Base-by-base conservation (phyloP, 2,113 vertebrate species). In the Nansenia antarctica region DNA sequence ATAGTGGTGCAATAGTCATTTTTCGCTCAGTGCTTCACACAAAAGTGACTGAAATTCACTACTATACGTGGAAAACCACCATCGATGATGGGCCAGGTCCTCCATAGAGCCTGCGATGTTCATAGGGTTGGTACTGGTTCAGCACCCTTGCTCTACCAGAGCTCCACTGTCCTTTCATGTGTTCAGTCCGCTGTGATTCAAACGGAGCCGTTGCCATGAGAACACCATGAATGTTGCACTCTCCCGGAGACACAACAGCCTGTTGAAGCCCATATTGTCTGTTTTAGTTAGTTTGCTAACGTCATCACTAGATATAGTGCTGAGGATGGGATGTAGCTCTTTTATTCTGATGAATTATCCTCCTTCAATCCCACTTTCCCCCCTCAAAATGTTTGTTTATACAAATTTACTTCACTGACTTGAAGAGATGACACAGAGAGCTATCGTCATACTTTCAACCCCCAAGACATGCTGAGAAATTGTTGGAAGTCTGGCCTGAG, bases 1-100 rank as follows among this genome's bases (percentile, higher is more conserved):
- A 3, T 70, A 61, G 34, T 65, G 73, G 76, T 78, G 79, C 63
- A 66, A n/a, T n/a, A n/a, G n/a, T n/a, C n/a, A n/a, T n/a, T n/a
- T n/a, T n/a, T n/a, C n/a, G n/a, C n/a, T n/a, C n/a, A n/a, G n/a
- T n/a, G n/a, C n/a, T n/a, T n/a, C n/a, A n/a, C n/a, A n/a, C n/a
- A n/a, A n/a, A n/a, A n/a, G n/a, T n/a, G n/a, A n/a, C n/a, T n/a
- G n/a, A n/a, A n/a, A n/a, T n/a, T n/a, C 75, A 78, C 45, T 67
- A 65, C 32, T 68, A 73, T 8, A 49, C 35, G 60, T 55, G 22
- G 34, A 65, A 70, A 3, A 20, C 59, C 68, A 65, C 59, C 68
- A 65, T 53, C 76, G 70, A n/a, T 35, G 20, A 5, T 73, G 70
- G 59, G 39, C 53, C 34, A 55, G 31, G 69, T 63, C 53, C 55